phyloP scores from a whole-genome alignment of 2,888 invertebrate genomes.

The Tridacna crocea region DNA sequence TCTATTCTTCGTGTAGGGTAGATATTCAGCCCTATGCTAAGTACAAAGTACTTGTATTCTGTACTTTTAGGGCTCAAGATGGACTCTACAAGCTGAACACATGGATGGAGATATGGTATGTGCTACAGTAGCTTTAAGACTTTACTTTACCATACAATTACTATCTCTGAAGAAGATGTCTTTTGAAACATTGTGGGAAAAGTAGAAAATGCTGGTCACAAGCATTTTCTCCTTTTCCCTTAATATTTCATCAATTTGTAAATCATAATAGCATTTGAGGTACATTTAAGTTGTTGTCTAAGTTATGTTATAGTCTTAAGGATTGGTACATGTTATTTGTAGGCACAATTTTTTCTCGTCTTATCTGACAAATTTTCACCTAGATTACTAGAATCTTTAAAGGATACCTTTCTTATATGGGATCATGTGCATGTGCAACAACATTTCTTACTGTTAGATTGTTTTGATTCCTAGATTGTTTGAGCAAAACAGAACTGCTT shows the following conservation, averaged over 20 bases:
- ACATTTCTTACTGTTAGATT: no score
- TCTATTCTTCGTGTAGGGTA: no score
- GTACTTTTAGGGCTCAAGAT: constrained; percentile 81
- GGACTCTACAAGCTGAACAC: constrained; percentile 84
- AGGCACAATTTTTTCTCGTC: background rate
- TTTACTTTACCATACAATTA: background rate
- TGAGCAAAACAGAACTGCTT: no score
- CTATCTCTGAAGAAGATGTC: background rate
- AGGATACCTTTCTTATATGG: no score
- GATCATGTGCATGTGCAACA: no score
- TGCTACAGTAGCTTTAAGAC: background rate
- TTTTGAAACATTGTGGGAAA: background rate
- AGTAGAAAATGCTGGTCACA: background rate
- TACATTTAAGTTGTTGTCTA: no score
- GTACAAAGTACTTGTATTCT: background rate
- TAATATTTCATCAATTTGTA: background rate
- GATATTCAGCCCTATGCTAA: no score
- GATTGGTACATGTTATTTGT: background rate
- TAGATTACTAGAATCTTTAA: no score
- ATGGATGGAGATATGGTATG: constrained; percentile 84
- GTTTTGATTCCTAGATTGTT: no score
- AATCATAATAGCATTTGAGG: no score
- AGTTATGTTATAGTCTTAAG: no score
- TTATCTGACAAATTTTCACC: background rate
- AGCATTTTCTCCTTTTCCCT: background rate